Conservation (phyloP, 2,888 invertebrate species). For the Amorpha juglandis region DNA sequence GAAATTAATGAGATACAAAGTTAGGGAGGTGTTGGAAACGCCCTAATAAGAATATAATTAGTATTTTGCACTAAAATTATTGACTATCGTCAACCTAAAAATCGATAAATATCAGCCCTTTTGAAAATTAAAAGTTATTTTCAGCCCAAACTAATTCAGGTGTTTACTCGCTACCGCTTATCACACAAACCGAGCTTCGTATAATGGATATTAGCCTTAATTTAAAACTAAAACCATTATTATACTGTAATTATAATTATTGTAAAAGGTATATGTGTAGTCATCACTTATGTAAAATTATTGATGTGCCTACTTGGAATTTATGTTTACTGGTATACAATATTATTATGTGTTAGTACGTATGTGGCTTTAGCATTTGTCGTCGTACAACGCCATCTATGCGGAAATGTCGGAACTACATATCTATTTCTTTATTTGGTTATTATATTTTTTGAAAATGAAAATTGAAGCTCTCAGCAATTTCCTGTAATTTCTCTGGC, state of each 20-base stretch:
- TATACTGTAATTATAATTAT: constrained; percentile 2
- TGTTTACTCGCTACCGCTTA: constrained; percentile 16
- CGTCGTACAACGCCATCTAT: not conserved
- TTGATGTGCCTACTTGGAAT: not conserved
- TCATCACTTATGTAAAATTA: not conserved
- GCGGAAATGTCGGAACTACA: not conserved
- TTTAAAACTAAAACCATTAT: not conserved
- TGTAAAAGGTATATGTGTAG: not conserved
- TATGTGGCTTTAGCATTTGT: not conserved
- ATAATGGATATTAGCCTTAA: not conserved
- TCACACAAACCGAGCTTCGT: not conserved
- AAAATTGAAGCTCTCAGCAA: too few species aligned
- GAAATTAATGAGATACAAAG: too few species aligned
- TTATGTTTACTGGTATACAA: not conserved
- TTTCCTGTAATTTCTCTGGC: too few species aligned
- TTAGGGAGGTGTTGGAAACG: too few species aligned
- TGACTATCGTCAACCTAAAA: too few species aligned
- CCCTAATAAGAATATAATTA: too few species aligned
- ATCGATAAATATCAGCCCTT: too few species aligned
- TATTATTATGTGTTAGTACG: not conserved
- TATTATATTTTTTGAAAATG: too few species aligned
- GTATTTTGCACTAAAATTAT: too few species aligned
- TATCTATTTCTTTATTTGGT: too few species aligned
- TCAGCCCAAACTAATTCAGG: too few species aligned
- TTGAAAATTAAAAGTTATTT: too few species aligned